Conservation (phyloP, 37 sponge, comb jelly and placozoan genomes). For the Cladorhizidae sp. region DNA sequence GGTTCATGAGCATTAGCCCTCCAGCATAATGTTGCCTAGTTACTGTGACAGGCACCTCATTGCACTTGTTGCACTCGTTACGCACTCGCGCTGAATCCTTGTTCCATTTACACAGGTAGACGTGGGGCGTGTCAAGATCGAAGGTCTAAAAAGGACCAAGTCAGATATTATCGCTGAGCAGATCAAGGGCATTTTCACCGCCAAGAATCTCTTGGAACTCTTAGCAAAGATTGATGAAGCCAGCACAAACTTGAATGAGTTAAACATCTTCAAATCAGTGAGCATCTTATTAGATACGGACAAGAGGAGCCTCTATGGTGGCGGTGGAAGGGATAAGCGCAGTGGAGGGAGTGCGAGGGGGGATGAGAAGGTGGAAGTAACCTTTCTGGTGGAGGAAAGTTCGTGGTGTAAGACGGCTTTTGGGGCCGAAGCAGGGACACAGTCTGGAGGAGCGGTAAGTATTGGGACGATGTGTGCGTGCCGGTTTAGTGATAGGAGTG, state of each 20-base stretch:
- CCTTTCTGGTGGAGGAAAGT: conserved; percentile 56
- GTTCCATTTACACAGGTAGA: conserved; percentile 56
- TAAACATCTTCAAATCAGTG: conserved; percentile 58
- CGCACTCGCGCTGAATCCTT: too few species aligned
- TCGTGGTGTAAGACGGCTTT: conserved; percentile 15
- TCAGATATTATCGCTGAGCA: conserved; percentile 73
- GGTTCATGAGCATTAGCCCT: too few species aligned
- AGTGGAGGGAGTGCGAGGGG: neutral
- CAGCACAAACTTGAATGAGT: conserved; percentile 16
- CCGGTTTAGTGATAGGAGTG: too few species aligned
- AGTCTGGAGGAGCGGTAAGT: conserved; percentile 69
- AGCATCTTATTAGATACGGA: neutral
- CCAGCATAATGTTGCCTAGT: too few species aligned
- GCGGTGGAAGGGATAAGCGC: neutral
- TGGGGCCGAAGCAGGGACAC: conserved; percentile 63
- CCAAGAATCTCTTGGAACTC: conserved; percentile 42
- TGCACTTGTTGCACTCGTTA: too few species aligned
- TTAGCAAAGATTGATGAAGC: conserved; percentile 4
- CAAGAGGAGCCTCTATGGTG: neutral
- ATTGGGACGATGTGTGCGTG: too few species aligned
- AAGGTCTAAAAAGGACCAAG: conserved; percentile 56
- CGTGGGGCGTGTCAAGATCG: conserved; percentile 46
- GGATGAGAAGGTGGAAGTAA: conserved; percentile 34
- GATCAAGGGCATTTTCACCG: conserved; percentile 54
- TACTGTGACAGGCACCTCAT: too few species aligned